Evolutionary conservation across 2,888 invertebrate genomes (phyloP), one percentile per base, ranked within the genome.

Genomic region (Polyommatus iphigenia): DNA sequence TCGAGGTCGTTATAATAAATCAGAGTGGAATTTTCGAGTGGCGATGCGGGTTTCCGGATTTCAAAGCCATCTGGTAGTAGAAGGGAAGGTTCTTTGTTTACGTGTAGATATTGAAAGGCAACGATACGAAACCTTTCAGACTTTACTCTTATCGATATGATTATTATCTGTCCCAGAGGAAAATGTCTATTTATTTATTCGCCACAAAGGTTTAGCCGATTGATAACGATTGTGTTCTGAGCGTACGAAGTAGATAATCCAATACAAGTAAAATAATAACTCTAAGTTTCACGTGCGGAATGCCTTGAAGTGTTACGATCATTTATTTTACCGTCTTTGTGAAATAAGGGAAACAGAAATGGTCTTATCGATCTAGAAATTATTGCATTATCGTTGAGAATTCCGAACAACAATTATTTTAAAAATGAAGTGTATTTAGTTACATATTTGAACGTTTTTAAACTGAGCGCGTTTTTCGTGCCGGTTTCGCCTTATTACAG

Each of bases 381-480:
- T 13, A 15, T 29, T 29, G 13, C 67, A 29, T 13, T 29, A 67
- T 67, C 13, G 29, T 67, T 29, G 24, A 67, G 29, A 67, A 67
- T 67, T 67, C 15, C 29, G n/a, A 71, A 41, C n/a, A 36, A 29
- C 32, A 71, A 41, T 36, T 71, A 41, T 41, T 41, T 67, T n/a
- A n/a, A 71, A 75, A 75, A 29, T 50, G 15, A 75, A 50, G 29
- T 75, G 20, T 24, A 46, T 46, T 18, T 29, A 24, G 75, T 50
- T 54, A 75, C 46, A 75, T 50, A 54, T 75, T 54, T 75, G 50
- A 29, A 54, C 75, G 29, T 29, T 75, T 54, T 75, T 54, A 46
- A 75, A 50, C 24, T 54, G 13, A 62, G 67, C 24, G 29, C 67
- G 29, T 67, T 67, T 67, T 29, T 50, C 75, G 73, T 73, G 73